Base-by-base conservation (phyloP, 2,113 vertebrate genomes). In the Elanoides forficatus region DNA sequence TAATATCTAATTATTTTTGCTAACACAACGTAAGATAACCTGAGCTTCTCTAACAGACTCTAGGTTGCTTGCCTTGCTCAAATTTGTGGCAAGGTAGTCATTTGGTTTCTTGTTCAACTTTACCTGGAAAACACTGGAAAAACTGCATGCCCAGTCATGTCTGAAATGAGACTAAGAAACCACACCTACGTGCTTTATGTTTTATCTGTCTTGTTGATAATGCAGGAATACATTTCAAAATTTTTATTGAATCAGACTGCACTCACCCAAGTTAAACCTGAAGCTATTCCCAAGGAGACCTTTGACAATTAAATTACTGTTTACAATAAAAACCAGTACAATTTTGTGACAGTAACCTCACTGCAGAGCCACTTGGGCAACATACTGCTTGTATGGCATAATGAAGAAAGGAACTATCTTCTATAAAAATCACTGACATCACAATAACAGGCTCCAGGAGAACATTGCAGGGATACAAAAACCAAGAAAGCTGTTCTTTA, bases 111-210 rank as follows among this genome's bases (percentile, higher is more conserved):
- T 42, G 5, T 66, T 58, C 11, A 14, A 27, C 34, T 79, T 80
- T 21, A 68, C 22, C 16, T 32, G 20, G 34, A 74, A 78, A 81
- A 55, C 15, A 23, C 0, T 25, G 18, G 27, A 34, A 91, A 91
- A 91, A 10, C 14, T 56, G 5, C 43, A 71, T 22, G 10, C 13
- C 15, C 32, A 78, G 13, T 30, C 11, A 22, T 5, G 20, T 71
- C 60, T 72, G 38, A 71, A 72, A 42, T 11, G 11, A 66, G 29
- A 62, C 36, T 26, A 45, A 78, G 29, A 62, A 65, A 25, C 30
- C 15, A 55, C 0, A 1, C 6, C 42, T 43, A 27, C 0, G 0
- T 56, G 30, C 34, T 67, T n/a, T 26, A 21, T 32, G 22, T 45
- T 78, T 79, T 71, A 79, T 27, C 32, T 67, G 13, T 50, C 36